These are phyloP conservation scores for Melanostoma mellinum DNA, from an alignment of 2,888 invertebrate genomes.

Conservation along the genomic window DNA sequence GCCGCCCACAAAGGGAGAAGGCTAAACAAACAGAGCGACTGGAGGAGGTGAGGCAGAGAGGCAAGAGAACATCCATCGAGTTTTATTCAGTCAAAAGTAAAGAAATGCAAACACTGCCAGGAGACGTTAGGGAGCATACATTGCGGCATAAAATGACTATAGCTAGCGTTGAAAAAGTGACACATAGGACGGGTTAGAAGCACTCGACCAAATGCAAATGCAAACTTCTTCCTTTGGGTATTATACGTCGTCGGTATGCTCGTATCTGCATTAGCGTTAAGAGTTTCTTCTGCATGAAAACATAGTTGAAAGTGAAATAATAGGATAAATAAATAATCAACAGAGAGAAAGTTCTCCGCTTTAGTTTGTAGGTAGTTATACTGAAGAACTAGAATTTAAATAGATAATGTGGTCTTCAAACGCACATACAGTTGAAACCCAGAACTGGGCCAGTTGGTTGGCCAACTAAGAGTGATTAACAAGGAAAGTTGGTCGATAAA, in stretches of 20 bases:
- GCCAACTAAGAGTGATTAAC: conserved; percentile 57
- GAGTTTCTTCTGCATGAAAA: conserved; percentile 38
- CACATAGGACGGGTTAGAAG: conserved; percentile 32
- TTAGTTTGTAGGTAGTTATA: background rate
- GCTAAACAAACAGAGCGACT: background rate
- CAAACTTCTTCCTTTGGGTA: conserved; percentile 22
- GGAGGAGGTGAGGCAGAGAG: background rate
- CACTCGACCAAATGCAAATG: conserved; percentile 53
- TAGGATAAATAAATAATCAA: conserved; percentile 67
- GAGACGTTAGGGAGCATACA: background rate
- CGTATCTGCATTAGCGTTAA: background rate
- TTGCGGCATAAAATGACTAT: conserved; percentile 28
- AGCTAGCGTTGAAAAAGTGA: background rate
- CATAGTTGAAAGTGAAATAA: conserved; percentile 64
- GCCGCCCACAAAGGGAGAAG: conserved; percentile 12
- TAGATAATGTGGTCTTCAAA: conserved; percentile 23
- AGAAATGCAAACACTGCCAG: conserved; percentile 53
- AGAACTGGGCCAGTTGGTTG: conserved; percentile 49
- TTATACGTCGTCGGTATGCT: background rate
- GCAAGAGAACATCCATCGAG: conserved; percentile 34
- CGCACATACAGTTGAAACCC: background rate
- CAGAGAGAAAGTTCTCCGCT: conserved; percentile 50
- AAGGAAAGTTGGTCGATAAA: conserved; percentile 47
- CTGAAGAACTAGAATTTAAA: conserved; percentile 10
- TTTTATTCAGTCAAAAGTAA: conserved; percentile 36